Conservation (phyloP, 2,888 invertebrate species). For the Erebia epiphron region DNA sequence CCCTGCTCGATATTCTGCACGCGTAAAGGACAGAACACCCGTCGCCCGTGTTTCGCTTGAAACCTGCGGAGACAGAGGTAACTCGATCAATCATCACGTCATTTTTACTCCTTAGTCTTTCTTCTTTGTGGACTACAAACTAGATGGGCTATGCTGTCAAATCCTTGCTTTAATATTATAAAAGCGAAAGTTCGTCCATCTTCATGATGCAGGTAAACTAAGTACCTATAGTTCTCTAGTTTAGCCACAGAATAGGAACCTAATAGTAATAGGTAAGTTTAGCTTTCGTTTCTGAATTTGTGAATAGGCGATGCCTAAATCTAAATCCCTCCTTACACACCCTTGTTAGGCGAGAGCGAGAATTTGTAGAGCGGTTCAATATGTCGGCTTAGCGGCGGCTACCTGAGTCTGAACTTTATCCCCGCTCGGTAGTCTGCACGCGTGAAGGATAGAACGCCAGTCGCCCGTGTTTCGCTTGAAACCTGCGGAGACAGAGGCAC, state of each 20-base stretch:
- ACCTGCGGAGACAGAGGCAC: not conserved
- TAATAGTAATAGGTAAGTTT: too few relatives aligned
- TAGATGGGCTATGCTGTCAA: too few relatives aligned
- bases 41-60: not conserved
- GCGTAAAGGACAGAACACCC: not conserved
- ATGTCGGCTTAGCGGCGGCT: slow-evolving; percentile 73
- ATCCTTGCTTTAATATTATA: too few relatives aligned
- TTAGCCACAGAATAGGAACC: too few relatives aligned
- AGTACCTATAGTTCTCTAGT: too few relatives aligned
- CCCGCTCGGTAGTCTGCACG: slow-evolving; percentile 15
- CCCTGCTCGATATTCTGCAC: slow-evolving; percentile 15
- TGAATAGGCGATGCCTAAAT: too few relatives aligned
- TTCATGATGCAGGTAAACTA: too few relatives aligned
- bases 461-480: not conserved
- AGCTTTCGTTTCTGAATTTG: too few relatives aligned
- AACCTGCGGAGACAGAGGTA: not conserved
- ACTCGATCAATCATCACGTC: not conserved
- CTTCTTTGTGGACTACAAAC: too few relatives aligned
- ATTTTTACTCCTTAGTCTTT: too few relatives aligned
- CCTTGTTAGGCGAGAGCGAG: slow-evolving; percentile 7
- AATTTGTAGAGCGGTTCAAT: slow-evolving; percentile 50
- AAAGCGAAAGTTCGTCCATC: too few relatives aligned
- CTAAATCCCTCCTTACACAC: not conserved
- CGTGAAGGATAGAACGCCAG: not conserved
- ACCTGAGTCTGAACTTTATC: slow-evolving; percentile 53